Conservation (phyloP, 2,113 vertebrate species). For the Syngnathus typhle region DNA sequence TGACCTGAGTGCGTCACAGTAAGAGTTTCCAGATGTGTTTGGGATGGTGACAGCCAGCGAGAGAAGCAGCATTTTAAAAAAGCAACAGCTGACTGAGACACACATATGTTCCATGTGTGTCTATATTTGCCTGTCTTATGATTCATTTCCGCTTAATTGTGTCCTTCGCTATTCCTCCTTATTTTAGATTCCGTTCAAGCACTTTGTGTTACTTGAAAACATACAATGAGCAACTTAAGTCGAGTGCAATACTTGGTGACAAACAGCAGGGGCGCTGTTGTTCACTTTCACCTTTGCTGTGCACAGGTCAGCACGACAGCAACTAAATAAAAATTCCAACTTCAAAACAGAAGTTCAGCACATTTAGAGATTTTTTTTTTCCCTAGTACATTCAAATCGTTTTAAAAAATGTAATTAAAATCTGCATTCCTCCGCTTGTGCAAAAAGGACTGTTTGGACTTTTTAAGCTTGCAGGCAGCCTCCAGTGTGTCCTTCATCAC, state of each 20-base stretch:
- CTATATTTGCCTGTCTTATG: neutral
- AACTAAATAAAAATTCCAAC: too few species aligned
- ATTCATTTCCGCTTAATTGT: conserved; percentile 12
- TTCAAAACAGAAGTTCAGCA: too few species aligned
- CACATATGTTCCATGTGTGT: neutral
- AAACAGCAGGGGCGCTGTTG: too few species aligned
- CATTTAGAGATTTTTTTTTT: too few species aligned
- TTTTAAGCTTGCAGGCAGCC: conserved; percentile 6
- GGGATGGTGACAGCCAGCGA: conserved; percentile 12
- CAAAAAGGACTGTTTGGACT: conserved; percentile 8
- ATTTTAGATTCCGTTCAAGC: too few species aligned
- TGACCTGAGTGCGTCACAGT: conserved; percentile 23
- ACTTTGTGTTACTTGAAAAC: too few species aligned
- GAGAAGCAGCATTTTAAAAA: conserved; percentile 18
- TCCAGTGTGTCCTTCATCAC: conserved; percentile 42
- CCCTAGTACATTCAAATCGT: too few species aligned
- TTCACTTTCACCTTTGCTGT: too few species aligned
- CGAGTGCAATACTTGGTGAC: too few species aligned
- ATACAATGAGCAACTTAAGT: too few species aligned
- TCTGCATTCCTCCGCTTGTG: conserved; percentile 8
- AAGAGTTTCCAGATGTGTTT: conserved; percentile 56
- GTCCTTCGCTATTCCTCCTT: neutral
- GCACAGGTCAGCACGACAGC: too few species aligned
- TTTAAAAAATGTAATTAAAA: neutral
- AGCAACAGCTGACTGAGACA: conserved; percentile 19